Percentiles rank a stretch among this genome's conserved stretches.
Conservation (phyloP, 2,888 invertebrate species). For the Coremacera marginata region DNA sequence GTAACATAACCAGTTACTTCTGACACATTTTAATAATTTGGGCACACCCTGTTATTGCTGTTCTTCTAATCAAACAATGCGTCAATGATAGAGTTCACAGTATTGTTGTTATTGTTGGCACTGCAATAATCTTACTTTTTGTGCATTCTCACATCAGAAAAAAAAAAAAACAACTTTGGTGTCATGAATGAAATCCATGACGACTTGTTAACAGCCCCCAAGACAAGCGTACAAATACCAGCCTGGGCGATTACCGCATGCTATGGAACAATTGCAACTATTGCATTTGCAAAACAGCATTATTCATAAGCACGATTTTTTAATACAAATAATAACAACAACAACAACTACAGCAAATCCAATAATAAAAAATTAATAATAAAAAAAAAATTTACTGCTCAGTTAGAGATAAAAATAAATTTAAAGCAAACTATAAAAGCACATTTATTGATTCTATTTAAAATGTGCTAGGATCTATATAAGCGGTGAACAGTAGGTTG, state of each 20-base stretch:
- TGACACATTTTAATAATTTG: no score
- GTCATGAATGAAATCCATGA: no score
- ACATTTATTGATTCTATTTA: neutral
- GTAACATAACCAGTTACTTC: no score
- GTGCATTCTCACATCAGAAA: neutral
- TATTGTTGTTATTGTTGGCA: no score
- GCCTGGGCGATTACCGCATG: slow-evolving; percentile 41
- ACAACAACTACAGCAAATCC: slow-evolving; percentile 4
- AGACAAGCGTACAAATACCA: neutral
- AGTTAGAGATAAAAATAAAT: no score
- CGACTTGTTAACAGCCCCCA: neutral
- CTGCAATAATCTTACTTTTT: no score
- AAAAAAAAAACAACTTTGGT: no score
- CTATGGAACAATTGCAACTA: slow-evolving; percentile 48
- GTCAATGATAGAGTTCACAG: no score
- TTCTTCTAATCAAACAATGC: no score
- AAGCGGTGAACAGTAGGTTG: no score
- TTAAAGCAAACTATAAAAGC: no score
- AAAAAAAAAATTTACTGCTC: slow-evolving; percentile 15
- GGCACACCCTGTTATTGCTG: no score
- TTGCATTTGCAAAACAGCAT: slow-evolving; percentile 40
- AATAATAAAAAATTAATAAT: slow-evolving; percentile 22
- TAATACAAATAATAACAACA: slow-evolving; percentile 31
- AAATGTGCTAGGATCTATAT: neutral
- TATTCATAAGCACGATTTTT: slow-evolving; percentile 47